Percentiles rank a stretch among this genome's conserved stretches.
Evolutionary conservation across 2,113 vertebrate genomes (phyloP).

Genomic region (Rhodinocichla rosea): DNA sequence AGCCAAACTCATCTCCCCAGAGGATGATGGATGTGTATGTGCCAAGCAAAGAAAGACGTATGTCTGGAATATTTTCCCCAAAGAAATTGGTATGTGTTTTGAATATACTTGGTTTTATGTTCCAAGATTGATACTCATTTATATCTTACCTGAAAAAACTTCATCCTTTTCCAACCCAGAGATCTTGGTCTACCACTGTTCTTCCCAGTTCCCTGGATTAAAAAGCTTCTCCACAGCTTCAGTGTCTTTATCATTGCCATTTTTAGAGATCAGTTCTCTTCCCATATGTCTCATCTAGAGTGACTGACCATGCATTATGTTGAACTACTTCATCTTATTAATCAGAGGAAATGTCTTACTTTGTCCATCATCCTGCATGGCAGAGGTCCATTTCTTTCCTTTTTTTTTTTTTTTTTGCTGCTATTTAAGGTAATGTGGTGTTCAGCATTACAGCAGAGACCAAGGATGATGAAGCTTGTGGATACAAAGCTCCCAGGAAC

Average conservation of each 20-base stretch:
- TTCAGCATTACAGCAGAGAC: slow-evolving; percentile 61
- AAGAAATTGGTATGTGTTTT: slow-evolving; percentile 23
- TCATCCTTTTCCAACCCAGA: neutral
- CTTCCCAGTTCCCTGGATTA: neutral
- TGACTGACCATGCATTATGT: neutral
- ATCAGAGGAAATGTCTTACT: neutral
- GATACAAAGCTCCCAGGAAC: neutral
- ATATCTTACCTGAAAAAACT: neutral
- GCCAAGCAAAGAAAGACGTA: slow-evolving; percentile 35
- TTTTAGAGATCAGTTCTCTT: neutral
- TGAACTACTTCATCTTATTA: neutral
- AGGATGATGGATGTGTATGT: slow-evolving; percentile 24
- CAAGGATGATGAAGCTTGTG: neutral
- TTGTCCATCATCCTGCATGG: neutral
- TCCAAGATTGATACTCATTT: neutral
- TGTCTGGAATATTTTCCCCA: slow-evolving; percentile 48
- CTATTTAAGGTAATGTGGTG: slow-evolving; percentile 44
- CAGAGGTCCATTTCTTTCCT: neutral
- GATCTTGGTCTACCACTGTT: neutral
- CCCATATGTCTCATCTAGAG: neutral
- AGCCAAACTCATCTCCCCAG: neutral
- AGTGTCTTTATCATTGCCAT: neutral
- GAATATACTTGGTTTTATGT: neutral
- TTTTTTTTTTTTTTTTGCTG: neutral
- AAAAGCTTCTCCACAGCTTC: neutral